These are phyloP conservation scores for Condylura cristata DNA, from an alignment of 2,113 vertebrate genomes.

Conservation along the genomic window DNA sequence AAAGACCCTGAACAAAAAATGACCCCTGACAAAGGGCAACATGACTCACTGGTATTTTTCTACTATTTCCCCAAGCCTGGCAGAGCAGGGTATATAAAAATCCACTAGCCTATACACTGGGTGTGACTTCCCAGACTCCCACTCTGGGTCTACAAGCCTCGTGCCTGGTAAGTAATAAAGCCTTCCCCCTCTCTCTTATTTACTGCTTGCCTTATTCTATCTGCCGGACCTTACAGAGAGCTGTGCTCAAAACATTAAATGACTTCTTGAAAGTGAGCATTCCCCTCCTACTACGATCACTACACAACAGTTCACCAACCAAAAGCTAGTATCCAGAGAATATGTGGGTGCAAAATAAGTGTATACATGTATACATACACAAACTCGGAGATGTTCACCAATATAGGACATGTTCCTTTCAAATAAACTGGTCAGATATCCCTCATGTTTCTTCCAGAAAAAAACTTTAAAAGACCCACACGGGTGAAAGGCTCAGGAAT, in stretches of 20 bases:
- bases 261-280: neutral
- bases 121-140: too few species aligned
- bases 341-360: neutral
- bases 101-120: too few species aligned
- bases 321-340: neutral
- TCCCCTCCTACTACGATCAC: neutral
- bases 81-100: too few species aligned
- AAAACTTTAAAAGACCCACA: neutral
- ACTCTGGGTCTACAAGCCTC: too few species aligned
- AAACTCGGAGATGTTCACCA: neutral
- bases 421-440: neutral
- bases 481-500: neutral
- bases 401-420: neutral
- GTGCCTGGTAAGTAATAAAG: too few species aligned
- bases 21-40: too few species aligned
- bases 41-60: too few species aligned
- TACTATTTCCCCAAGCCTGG: too few species aligned
- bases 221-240: too few species aligned
- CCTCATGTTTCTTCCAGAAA: neutral
- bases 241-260: neutral
- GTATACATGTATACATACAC: neutral
- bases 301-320: neutral
- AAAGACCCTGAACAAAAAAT: too few species aligned
- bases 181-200: too few species aligned
- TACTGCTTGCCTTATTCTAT: too few species aligned